Percentiles rank a stretch among this genome's conserved stretches.
These are phyloP conservation scores for Micoletzkya japonica DNA, from an alignment of 2,888 invertebrate genomes.

Conservation along the genomic window DNA sequence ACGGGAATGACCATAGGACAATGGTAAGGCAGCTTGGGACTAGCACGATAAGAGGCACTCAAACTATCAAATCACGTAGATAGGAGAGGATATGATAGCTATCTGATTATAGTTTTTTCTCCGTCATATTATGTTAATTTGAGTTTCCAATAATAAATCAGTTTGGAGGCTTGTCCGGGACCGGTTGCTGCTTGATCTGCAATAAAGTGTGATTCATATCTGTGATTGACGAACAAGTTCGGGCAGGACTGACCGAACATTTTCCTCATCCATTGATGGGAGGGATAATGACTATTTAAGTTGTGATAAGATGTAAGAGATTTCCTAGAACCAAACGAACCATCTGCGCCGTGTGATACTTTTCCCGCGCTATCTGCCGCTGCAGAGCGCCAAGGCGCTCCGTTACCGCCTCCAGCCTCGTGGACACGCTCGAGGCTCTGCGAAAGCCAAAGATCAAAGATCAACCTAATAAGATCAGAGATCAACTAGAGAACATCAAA, in stretches of 20 bases:
- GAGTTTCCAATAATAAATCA: background rate
- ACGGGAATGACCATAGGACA: too few species aligned
- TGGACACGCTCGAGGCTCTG: background rate
- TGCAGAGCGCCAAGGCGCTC: conserved; percentile 44
- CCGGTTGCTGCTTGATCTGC: conserved; percentile 12
- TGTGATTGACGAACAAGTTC: too few species aligned
- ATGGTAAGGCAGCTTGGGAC: too few species aligned
- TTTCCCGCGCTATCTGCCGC: conserved; percentile 45
- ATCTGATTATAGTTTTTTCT: too few species aligned
- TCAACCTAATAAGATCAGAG: background rate
- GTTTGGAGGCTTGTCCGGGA: conserved; percentile 2
- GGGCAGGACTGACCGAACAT: too few species aligned
- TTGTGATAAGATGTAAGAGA: background rate
- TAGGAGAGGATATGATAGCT: too few species aligned
- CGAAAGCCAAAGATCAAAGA: background rate
- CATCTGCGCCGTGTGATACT: conserved; percentile 28
- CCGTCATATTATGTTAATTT: background rate
- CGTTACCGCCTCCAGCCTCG: conserved; percentile 32
- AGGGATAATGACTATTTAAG: background rate
- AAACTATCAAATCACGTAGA: too few species aligned
- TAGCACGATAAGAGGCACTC: too few species aligned
- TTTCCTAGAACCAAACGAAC: background rate
- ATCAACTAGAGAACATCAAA: background rate
- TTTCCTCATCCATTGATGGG: background rate
- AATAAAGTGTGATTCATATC: too few species aligned